Percentiles rank a stretch among this genome's conserved stretches.
Evolutionary conservation across 2,888 invertebrate genomes (phyloP).

Genomic region (Norana najaformis): DNA sequence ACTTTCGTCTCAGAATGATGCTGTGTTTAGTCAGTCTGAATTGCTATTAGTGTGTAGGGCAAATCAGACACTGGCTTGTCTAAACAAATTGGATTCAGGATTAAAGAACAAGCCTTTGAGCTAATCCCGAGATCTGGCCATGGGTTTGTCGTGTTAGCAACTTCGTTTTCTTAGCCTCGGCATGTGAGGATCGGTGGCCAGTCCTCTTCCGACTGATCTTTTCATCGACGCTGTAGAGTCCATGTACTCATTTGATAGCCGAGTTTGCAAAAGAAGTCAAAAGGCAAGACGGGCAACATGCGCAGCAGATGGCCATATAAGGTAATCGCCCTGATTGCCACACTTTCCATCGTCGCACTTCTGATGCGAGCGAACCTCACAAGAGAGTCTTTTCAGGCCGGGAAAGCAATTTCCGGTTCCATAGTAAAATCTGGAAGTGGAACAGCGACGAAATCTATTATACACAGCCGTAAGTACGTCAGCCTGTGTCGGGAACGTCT

Average conservation of each 20-base stretch:
- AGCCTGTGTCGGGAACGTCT: slow-evolving; percentile 26
- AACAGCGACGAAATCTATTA: neutral
- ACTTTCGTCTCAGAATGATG: too few relatives aligned
- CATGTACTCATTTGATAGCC: neutral
- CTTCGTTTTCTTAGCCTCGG: neutral
- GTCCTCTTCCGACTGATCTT: neutral
- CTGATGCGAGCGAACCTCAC: neutral
- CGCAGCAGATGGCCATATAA: neutral
- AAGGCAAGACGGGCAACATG: neutral
- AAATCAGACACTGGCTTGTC: too few relatives aligned
- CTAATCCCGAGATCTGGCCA: too few relatives aligned
- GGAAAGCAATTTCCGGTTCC: neutral
- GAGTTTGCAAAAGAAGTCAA: neutral
- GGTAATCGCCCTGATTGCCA: neutral
- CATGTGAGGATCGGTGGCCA: neutral
- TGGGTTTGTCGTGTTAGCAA: too few relatives aligned
- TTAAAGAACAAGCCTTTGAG: too few relatives aligned
- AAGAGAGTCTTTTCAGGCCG: neutral
- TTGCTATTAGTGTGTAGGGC: too few relatives aligned
- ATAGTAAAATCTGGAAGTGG: neutral
- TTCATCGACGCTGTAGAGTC: neutral
- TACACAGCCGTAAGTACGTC: slow-evolving; percentile 20
- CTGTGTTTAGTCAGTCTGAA: too few relatives aligned
- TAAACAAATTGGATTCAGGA: too few relatives aligned
- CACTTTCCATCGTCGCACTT: neutral